These are phyloP conservation scores for Callorhinus ursinus DNA, from an alignment of 2,113 vertebrate species.

Conservation along the genomic window DNA sequence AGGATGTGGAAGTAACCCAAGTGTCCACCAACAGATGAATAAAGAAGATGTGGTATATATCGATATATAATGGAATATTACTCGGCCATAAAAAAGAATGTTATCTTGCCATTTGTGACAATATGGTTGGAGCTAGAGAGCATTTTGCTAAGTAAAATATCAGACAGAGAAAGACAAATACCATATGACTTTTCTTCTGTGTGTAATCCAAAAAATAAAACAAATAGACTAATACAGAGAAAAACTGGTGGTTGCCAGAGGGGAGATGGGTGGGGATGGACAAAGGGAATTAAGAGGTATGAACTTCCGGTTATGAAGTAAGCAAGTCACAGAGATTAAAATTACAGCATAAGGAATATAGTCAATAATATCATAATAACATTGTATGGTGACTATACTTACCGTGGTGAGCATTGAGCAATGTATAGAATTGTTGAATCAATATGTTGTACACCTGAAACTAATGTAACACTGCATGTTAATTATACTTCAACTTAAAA, in stretches of 20 bases:
- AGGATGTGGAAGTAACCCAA: neutral
- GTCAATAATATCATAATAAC: neutral
- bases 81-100: neutral
- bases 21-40: neutral
- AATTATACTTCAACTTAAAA: neutral
- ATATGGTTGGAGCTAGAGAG: neutral
- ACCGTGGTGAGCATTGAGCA: neutral
- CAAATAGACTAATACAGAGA: neutral
- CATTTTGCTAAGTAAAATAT: neutral
- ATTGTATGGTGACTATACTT: neutral
- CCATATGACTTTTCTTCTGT: neutral
- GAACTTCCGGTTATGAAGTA: neutral
- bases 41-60: neutral
- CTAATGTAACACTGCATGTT: neutral
- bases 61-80: neutral
- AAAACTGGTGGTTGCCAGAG: neutral
- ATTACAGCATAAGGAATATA: neutral
- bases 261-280: neutral
- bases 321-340: neutral
- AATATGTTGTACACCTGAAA: neutral
- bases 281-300: neutral
- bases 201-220: neutral
- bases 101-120: neutral
- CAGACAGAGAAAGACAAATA: neutral
- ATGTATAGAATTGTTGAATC: neutral